A percentile compares a stretch with the other conserved stretches of the same genome.
Evolutionary conservation across 1,140 invertebrate genomes (phyloP).

Genomic region (Panagrolaimus sp.): DNA sequence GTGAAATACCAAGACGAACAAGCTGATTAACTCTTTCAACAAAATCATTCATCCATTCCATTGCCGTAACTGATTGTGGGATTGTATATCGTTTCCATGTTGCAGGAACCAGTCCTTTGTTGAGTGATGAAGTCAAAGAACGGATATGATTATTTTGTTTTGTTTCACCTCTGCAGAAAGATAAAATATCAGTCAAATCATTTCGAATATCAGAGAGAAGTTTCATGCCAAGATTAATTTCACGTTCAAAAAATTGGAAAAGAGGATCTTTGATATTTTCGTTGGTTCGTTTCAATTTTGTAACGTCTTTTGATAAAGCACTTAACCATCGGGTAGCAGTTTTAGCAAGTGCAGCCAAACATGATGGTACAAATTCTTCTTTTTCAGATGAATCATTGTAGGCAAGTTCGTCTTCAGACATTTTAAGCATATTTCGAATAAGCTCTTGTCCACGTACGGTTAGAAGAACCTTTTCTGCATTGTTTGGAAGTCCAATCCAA

Average conservation of each 20-base stretch:
- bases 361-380: constrained; percentile 68
- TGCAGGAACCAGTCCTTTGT: constrained; percentile 80
- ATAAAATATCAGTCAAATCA: constrained; percentile 57
- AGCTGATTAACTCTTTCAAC: constrained; percentile 84
- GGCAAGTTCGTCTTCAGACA: constrained; percentile 82
- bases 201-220: constrained; percentile 77
- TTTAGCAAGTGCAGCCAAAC: constrained; percentile 91
- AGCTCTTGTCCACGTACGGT: constrained; percentile 71
- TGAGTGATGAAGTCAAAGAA: constrained; percentile 82
- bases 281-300: constrained; percentile 77
- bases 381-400: constrained; percentile 59
- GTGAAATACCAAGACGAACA: constrained; percentile 74
- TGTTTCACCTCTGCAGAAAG: constrained; percentile 89
- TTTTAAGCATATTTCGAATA: constrained; percentile 86
- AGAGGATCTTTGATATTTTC: constrained; percentile 95
- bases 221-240: constrained; percentile 78
- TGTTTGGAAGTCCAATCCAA: constrained; percentile 96
- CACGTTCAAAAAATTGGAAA: constrained; percentile 95
- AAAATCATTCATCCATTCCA: constrained; percentile 98
- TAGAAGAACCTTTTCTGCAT: constrained; percentile 91
- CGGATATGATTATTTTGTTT: constrained; percentile 98
- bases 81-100: constrained; percentile 86
- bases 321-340: constrained; percentile 86
- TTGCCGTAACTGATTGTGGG: constrained; percentile 86
- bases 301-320: constrained; percentile 72